Evolutionary conservation across 2,113 vertebrate species (phyloP).

Genomic region (Pavo muticus): DNA sequence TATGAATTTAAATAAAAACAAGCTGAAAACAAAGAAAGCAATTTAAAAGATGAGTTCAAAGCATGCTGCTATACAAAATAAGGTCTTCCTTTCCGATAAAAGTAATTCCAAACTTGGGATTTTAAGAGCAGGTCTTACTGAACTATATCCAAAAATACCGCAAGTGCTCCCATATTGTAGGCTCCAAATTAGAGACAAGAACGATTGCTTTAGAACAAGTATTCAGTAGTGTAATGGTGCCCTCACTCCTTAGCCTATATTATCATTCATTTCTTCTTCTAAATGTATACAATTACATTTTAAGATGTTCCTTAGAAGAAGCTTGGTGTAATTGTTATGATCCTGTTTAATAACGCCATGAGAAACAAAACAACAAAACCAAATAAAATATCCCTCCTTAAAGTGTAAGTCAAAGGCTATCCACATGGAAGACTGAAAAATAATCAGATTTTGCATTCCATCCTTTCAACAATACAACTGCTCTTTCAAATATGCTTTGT

Average conservation of each 20-base stretch:
- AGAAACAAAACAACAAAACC: conserved; percentile 73
- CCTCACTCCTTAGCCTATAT: conserved; percentile 46
- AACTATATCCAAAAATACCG: neutral
- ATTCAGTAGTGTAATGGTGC: neutral
- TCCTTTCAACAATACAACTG: conserved; percentile 92
- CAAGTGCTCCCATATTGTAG: neutral
- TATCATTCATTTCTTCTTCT: conserved; percentile 54
- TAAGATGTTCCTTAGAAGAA: conserved; percentile 56
- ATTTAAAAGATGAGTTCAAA: neutral
- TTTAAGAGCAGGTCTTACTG: neutral
- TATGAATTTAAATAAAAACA: neutral
- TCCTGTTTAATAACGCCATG: conserved; percentile 73
- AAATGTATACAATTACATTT: conserved; percentile 64
- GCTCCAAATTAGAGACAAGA: neutral
- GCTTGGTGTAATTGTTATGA: conserved; percentile 68
- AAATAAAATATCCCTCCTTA: conserved; percentile 73
- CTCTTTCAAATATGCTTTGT: conserved; percentile 99
- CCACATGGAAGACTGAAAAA: conserved; percentile 78
- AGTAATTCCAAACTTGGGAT: neutral
- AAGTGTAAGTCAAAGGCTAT: conserved; percentile 77
- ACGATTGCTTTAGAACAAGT: conserved; percentile 29
- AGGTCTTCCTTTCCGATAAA: neutral
- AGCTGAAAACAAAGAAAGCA: neutral
- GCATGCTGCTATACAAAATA: neutral
- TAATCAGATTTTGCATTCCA: conserved; percentile 78